phyloP scores from a whole-genome alignment of 1,140 invertebrate species.

The Macrosteles quadrilineatus region DNA sequence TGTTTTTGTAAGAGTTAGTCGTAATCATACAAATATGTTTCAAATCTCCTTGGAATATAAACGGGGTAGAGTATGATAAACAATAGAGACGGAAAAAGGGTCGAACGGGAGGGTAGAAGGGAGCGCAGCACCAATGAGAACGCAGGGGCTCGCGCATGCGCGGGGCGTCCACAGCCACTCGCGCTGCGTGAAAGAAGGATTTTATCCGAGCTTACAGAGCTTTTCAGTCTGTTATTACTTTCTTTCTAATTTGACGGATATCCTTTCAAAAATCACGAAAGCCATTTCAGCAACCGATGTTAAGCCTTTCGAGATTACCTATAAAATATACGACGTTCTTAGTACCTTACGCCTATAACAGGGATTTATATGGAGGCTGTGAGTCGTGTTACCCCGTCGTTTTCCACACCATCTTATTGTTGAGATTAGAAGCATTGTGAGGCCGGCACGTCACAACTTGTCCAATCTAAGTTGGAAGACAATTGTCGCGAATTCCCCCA shows the following conservation, averaged over 20 bases:
- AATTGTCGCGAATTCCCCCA: conserved; percentile 16
- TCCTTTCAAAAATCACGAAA: not conserved
- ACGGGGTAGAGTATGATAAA: conserved; percentile 22
- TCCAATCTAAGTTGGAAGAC: conserved; percentile 23
- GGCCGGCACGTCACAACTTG: conserved; percentile 5
- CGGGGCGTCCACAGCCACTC: not conserved
- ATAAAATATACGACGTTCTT: conserved; percentile 16
- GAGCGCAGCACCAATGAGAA: not conserved
- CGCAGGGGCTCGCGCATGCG: not conserved
- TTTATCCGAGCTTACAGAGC: conserved; percentile 11
- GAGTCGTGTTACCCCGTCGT: too few species aligned
- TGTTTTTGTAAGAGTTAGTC: conserved; percentile 13
- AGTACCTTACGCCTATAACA: not conserved
- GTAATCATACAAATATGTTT: conserved; percentile 24
- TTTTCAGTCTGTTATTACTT: conserved; percentile 12
- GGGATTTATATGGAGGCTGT: too few species aligned
- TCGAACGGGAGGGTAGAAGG: conserved; percentile 4
- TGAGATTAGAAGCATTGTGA: conserved; percentile 18
- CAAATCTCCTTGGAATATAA: conserved; percentile 21
- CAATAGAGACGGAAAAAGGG: conserved; percentile 16
- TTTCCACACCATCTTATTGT: not conserved
- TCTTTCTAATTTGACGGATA: conserved; percentile 3
- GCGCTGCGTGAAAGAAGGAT: not conserved
- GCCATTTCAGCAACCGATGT: conserved; percentile 10
- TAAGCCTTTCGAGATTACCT: conserved; percentile 5